Base-by-base conservation (phyloP, 2,888 invertebrate species). In the Tetropium fuscum region DNA sequence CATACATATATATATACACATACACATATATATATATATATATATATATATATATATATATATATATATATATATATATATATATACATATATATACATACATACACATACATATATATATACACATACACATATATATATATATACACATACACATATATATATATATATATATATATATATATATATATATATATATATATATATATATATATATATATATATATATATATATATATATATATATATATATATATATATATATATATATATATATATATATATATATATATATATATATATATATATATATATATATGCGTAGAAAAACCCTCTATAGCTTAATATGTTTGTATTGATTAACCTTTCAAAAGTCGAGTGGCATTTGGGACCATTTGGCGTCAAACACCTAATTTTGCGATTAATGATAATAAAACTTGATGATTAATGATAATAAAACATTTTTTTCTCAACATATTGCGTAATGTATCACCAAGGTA, bases 261-360 rank as follows among this genome's bases (percentile, higher is more conserved):
- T 49, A 49, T 34, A 49, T 49, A 49, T 49, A 49, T 49, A 49
- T 34, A 49, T 49, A 49, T 34, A 49, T 49, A 49, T 49, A 53
- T 41, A 53, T 53, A 53, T 53, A 53, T 53, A 53, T 41, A 53
- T 53, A 53, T 41, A 53, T 53, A 53, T 53, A 53, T 41, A 53
- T 53, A 53, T 53, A 53, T 53, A 53, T 41, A 53, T 53, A 38
- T 41, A 32, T 47, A 54, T 54, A 47, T 49, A 54, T 54, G 47
- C 32, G n/a, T n/a, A n/a, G n/a, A n/a, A 54, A 27, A 47, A 30
- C 11, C n/a, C n/a, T n/a, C n/a, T n/a, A n/a, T n/a, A n/a, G n/a
- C n/a, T n/a, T n/a, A n/a, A n/a, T n/a, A n/a, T n/a, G n/a, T n/a
- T n/a, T n/a, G n/a, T n/a, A n/a, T n/a, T n/a, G n/a, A n/a, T n/a